Evolutionary conservation across 2,113 vertebrate species (phyloP).

Genomic region (Amblyopsis rosae): DNA sequence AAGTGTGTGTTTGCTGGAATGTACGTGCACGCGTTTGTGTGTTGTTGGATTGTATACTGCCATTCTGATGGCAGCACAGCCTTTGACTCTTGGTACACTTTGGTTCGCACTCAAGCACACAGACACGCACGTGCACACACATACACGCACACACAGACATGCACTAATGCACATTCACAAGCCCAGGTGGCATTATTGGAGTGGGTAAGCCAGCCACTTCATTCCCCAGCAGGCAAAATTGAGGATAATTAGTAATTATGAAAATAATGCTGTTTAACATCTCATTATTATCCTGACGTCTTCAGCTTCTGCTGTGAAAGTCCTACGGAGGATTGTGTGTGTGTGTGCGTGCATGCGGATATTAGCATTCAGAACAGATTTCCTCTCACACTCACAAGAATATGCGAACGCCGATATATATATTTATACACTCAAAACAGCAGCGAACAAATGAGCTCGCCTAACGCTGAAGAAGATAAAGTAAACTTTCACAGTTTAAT

Average conservation of each 20-base stretch:
- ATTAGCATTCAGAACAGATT: slow-evolving; percentile 33
- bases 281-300: slow-evolving; percentile 41
- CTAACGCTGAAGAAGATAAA: slow-evolving; percentile 36
- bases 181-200: neutral
- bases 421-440: neutral
- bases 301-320: neutral
- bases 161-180: neutral
- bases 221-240: slow-evolving; percentile 18
- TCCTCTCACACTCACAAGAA: slow-evolving; percentile 24
- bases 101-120: neutral
- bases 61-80: neutral
- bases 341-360: neutral
- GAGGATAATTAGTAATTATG: slow-evolving; percentile 24
- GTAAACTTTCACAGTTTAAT: slow-evolving; percentile 42
- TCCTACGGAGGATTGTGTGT: neutral
- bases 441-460: slow-evolving; percentile 21
- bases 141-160: slow-evolving; percentile 3
- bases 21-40: too few species aligned
- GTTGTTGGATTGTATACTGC: too few species aligned
- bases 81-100: neutral
- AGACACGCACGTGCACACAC: neutral
- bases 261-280: slow-evolving; percentile 25
- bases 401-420: neutral
- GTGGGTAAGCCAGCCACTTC: neutral
- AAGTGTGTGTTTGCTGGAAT: too few species aligned